Evolutionary conservation across 2,797 vertebrate genomes (phyloP).

Genomic region (Phoxinus dragarum): DNA sequence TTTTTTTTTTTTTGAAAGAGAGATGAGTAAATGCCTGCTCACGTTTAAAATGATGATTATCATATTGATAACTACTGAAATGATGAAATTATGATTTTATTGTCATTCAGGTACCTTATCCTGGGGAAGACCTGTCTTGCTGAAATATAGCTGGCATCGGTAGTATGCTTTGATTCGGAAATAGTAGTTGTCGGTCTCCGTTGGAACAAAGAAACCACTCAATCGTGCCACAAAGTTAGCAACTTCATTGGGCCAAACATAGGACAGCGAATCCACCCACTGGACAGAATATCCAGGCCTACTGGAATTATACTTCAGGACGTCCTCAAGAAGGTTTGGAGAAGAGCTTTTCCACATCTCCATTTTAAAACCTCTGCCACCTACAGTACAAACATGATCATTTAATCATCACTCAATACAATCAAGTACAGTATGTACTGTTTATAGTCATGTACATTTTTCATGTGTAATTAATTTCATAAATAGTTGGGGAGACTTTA

Average conservation of each 20-base stretch:
- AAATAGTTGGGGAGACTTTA: no score
- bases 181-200: slow-evolving; percentile 75
- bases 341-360: slow-evolving; percentile 80
- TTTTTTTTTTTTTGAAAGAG: no score
- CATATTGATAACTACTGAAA: background rate
- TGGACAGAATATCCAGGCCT: slow-evolving; percentile 72
- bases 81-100: background rate
- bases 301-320: slow-evolving; percentile 71
- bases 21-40: no score
- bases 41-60: no score
- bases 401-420: background rate
- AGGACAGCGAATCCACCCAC: slow-evolving; percentile 78
- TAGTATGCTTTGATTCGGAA: slow-evolving; percentile 80
- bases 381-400: slow-evolving; percentile 68
- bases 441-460: background rate
- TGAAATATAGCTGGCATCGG: slow-evolving; percentile 80
- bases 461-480: background rate
- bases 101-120: slow-evolving; percentile 74
- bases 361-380: slow-evolving; percentile 82
- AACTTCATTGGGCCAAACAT: slow-evolving; percentile 52
- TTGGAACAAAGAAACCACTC: slow-evolving; percentile 83
- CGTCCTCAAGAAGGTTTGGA: slow-evolving; percentile 67
- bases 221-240: slow-evolving; percentile 70
- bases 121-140: slow-evolving; percentile 77
- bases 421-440: background rate